Conservation (phyloP, 1,140 invertebrate species). For the Drosophila lacertosa region DNA sequence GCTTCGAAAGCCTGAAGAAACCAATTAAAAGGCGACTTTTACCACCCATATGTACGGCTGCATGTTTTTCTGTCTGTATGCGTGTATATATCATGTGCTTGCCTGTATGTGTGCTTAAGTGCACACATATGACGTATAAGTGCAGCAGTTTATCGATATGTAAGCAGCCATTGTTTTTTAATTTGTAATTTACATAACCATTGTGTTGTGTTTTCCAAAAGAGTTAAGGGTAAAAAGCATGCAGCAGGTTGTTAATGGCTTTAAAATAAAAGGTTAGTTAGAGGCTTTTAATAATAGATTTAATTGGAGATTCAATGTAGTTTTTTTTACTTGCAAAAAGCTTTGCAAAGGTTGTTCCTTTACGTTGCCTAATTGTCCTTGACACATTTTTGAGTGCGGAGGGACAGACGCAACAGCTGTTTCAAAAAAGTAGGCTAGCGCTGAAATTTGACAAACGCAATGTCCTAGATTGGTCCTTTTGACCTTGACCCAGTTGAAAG, state of each 20-base stretch:
- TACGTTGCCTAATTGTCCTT: background rate
- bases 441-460: background rate
- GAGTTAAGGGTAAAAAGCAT: background rate
- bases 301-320: too few relatives aligned
- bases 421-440: constrained; percentile 1
- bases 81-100: background rate
- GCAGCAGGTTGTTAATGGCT: too few relatives aligned
- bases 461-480: constrained; percentile 32
- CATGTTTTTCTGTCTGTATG: background rate
- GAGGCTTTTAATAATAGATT: too few relatives aligned
- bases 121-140: constrained; percentile 3
- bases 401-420: constrained; percentile 1
- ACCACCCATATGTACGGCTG: background rate
- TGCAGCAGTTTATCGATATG: constrained; percentile 5
- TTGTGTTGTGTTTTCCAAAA: background rate
- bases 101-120: background rate
- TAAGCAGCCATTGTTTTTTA: constrained; percentile 3
- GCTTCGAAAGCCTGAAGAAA: constrained; percentile 41
- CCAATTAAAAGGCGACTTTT: constrained; percentile 28
- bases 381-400: background rate
- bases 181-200: constrained; percentile 18
- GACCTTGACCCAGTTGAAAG: constrained; percentile 63
- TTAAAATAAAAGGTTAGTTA: too few relatives aligned
- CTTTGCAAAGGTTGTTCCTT: background rate
- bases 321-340: background rate